Evolutionary conservation across 2,888 invertebrate species (phyloP).

Genomic region (Eupelmus urozonus): DNA sequence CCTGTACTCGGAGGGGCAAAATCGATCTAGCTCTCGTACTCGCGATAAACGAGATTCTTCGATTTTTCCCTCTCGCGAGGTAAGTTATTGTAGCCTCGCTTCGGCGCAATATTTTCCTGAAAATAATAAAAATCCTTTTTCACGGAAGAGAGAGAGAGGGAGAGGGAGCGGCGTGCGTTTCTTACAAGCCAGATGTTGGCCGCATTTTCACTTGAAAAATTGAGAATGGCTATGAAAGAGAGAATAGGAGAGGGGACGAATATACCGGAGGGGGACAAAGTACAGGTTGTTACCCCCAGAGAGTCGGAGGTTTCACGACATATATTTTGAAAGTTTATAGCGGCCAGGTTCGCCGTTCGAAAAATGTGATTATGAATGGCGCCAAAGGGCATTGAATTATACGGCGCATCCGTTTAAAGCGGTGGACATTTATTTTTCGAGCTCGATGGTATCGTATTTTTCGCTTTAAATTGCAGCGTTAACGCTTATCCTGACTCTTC

Average conservation of each 20-base stretch:
- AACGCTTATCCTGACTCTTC: too few relatives aligned
- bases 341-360: constrained; percentile 1
- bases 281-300: constrained; percentile 13
- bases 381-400: constrained; percentile 45
- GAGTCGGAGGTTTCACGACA: constrained; percentile 29
- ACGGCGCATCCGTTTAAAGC: constrained; percentile 17
- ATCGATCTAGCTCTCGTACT: neutral
- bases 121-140: constrained; percentile 17
- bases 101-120: neutral
- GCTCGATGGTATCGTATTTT: too few relatives aligned
- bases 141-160: neutral
- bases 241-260: neutral
- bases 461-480: too few relatives aligned
- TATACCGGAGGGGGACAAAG: constrained; percentile 3
- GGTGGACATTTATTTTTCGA: neutral
- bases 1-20: too few relatives aligned
- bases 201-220: constrained; percentile 34
- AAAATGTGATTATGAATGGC: constrained; percentile 53
- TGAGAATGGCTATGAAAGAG: constrained; percentile 26
- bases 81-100: neutral
- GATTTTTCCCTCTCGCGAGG: neutral
- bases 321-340: constrained; percentile 47
- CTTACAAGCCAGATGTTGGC: constrained; percentile 32
- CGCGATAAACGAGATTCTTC: neutral
- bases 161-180: neutral